These are phyloP conservation scores for Operophtera brumata DNA, from an alignment of 2,888 invertebrate species.

Conservation along the genomic window DNA sequence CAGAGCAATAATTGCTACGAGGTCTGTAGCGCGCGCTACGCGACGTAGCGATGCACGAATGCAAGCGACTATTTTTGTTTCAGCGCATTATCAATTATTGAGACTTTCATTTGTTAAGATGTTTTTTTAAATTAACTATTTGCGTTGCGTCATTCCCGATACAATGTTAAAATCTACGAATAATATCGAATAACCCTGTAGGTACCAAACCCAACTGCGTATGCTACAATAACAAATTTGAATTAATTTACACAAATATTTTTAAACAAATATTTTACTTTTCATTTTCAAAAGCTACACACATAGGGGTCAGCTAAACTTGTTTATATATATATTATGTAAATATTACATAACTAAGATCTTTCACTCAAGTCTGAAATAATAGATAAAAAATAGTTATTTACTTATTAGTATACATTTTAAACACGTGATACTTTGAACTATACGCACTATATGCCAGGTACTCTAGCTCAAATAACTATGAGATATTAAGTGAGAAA, in stretches of 20 bases:
- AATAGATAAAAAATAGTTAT: constrained; percentile 9
- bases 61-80: constrained; percentile 8
- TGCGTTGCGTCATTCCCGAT: constrained; percentile 1
- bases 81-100: background rate
- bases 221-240: background rate
- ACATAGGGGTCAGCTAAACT: background rate
- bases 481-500: background rate
- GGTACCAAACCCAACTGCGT: constrained; percentile 8
- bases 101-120: background rate
- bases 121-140: background rate
- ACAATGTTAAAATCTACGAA: constrained; percentile 5
- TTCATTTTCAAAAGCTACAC: background rate
- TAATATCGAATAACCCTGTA: constrained; percentile 24
- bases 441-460: constrained; percentile 15
- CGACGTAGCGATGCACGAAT: constrained; percentile 9
- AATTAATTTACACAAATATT: constrained; percentile 9
- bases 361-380: background rate
- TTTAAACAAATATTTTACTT: background rate
- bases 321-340: background rate
- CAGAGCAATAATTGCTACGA: constrained; percentile 1
- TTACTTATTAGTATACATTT: constrained; percentile 18
- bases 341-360: background rate
- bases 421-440: constrained; percentile 28
- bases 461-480: constrained; percentile 23
- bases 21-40: constrained; percentile 19